These are phyloP conservation scores for Campylomormyrus tamandua DNA, from an alignment of 2,113 vertebrate species.

Conservation along the genomic window DNA sequence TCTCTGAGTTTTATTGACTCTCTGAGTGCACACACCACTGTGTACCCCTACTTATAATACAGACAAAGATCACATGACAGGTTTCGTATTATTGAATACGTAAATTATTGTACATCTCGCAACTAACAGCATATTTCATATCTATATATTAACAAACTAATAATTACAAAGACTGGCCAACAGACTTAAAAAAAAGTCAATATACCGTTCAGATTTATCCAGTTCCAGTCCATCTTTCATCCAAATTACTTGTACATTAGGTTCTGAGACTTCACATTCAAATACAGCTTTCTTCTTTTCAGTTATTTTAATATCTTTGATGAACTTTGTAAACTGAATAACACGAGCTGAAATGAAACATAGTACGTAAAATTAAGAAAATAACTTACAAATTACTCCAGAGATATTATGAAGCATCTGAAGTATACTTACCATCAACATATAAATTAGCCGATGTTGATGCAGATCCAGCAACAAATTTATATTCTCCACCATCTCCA, in stretches of 20 bases:
- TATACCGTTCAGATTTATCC: slow-evolving; percentile 70
- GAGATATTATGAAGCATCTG: background rate
- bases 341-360: slow-evolving; percentile 71
- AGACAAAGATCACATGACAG: background rate
- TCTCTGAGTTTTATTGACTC: background rate
- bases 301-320: slow-evolving; percentile 92
- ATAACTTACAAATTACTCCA: background rate
- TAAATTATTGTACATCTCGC: background rate
- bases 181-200: slow-evolving; percentile 32
- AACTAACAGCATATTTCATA: background rate
- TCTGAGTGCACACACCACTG: background rate
- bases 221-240: slow-evolving; percentile 94
- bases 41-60: background rate
- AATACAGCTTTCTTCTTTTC: slow-evolving; percentile 94
- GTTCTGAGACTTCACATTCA: slow-evolving; percentile 94
- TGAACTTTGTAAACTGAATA: slow-evolving; percentile 95
- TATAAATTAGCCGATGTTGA: slow-evolving; percentile 80
- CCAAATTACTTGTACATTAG: slow-evolving; percentile 87
- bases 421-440: slow-evolving; percentile 77
- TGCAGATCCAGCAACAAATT: slow-evolving; percentile 82
- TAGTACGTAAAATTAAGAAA: background rate
- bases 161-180: background rate
- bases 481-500: slow-evolving; percentile 88
- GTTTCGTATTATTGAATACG: background rate
- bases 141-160: background rate